Percentiles rank a stretch among this genome's conserved stretches.
Evolutionary conservation across 2,113 vertebrate species (phyloP).

Genomic region (Sialia sialis): DNA sequence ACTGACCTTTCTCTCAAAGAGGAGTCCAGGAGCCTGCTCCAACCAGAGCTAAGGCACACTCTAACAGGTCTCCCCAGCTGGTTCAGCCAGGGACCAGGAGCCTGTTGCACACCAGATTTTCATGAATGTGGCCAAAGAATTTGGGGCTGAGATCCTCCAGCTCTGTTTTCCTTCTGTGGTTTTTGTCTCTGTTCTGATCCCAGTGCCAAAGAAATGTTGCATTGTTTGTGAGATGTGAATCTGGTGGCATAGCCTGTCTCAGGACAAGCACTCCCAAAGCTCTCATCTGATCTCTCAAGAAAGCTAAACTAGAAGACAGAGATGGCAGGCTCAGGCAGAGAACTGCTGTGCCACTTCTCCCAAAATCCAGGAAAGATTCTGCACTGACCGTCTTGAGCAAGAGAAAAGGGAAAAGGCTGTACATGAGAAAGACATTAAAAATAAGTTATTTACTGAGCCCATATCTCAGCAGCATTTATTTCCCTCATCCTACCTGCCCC

Average conservation of each 20-base stretch:
- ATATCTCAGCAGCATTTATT: not conserved
- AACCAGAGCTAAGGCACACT: not conserved
- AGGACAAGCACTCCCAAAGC: not conserved
- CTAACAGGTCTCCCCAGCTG: not conserved
- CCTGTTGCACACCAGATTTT: not conserved
- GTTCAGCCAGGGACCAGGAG: not conserved
- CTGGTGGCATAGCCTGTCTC: not conserved
- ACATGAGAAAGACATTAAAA: not conserved
- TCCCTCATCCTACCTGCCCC: not conserved
- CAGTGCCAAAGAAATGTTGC: not conserved
- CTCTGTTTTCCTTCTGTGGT: conserved; percentile 21
- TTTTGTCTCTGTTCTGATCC: conserved; percentile 30
- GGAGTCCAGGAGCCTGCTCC: not conserved
- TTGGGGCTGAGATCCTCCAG: not conserved
- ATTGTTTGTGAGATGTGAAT: conserved; percentile 15
- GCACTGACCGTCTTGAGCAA: not conserved
- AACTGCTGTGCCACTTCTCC: not conserved
- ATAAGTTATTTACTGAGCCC: not conserved
- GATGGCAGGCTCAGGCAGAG: not conserved
- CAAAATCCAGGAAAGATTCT: not conserved
- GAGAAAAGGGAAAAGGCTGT: not conserved
- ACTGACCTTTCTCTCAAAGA: not conserved
- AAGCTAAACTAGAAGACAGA: not conserved
- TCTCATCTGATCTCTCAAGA: not conserved
- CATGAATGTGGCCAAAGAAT: not conserved